Conservation (phyloP, 2,888 invertebrate species). For the Arge pagana region DNA sequence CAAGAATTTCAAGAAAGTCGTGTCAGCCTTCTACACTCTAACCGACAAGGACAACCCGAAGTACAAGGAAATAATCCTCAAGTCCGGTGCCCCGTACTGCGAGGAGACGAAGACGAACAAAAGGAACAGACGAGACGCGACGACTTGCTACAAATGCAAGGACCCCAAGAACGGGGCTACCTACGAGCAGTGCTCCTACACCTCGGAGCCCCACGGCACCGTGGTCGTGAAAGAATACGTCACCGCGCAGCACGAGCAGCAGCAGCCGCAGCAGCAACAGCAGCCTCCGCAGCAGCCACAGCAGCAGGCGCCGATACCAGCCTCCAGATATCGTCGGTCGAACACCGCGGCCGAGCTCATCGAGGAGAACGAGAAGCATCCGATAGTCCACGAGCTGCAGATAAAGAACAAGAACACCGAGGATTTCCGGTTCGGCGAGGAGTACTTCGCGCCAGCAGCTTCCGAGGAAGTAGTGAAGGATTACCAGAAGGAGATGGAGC, state of each 20-base stretch:
- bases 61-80: slow-evolving; percentile 33
- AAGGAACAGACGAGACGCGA: slow-evolving; percentile 39
- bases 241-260: not conserved
- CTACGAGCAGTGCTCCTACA: slow-evolving; percentile 64
- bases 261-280: not conserved
- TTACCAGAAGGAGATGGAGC: slow-evolving; percentile 66
- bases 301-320: not conserved
- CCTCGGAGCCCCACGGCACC: slow-evolving; percentile 48
- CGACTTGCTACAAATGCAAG: slow-evolving; percentile 63
- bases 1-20: slow-evolving; percentile 40
- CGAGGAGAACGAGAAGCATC: slow-evolving; percentile 57
- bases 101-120: slow-evolving; percentile 34
- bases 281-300: not conserved
- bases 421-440: slow-evolving; percentile 50
- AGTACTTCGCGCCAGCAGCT: slow-evolving; percentile 46
- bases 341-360: slow-evolving; percentile 37
- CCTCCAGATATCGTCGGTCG: slow-evolving; percentile 16
- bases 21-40: slow-evolving; percentile 32
- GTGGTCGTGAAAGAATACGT: not conserved
- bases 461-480: slow-evolving; percentile 62
- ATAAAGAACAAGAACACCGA: too few species aligned
- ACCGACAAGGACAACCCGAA: slow-evolving; percentile 31
- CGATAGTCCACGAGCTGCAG: slow-evolving; percentile 47
- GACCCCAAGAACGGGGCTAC: slow-evolving; percentile 60
- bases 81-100: slow-evolving; percentile 40